Percentiles rank a stretch among this genome's conserved stretches.
phyloP scores from a whole-genome alignment of 2,113 vertebrate species.

The Rhinoderma darwinii region DNA sequence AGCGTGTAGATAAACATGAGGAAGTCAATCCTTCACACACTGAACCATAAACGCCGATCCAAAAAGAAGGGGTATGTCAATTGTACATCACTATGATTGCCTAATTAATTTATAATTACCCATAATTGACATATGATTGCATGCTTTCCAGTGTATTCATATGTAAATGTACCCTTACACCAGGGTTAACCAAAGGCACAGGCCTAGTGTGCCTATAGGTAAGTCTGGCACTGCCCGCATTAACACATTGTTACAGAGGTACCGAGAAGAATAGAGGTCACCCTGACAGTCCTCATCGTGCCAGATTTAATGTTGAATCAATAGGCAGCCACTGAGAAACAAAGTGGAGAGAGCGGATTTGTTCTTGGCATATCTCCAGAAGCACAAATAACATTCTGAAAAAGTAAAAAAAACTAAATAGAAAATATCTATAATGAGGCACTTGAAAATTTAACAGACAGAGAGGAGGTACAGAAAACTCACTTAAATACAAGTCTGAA shows the following conservation, averaged over 20 bases:
- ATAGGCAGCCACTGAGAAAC: conserved; percentile 32
- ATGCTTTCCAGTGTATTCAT: too few relatives aligned
- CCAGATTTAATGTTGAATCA: conserved; percentile 37
- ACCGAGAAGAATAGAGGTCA: neutral
- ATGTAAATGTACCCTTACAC: neutral
- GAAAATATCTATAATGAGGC: neutral
- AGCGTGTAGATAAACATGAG: too few relatives aligned
- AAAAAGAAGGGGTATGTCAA: too few relatives aligned
- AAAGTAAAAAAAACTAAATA: neutral
- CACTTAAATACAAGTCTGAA: neutral
- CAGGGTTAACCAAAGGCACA: too few relatives aligned
- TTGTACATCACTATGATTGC: neutral
- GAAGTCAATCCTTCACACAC: too few relatives aligned
- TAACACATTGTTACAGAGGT: neutral
- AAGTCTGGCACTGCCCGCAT: neutral
- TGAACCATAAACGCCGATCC: too few relatives aligned
- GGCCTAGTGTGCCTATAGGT: neutral
- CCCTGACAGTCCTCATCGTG: neutral
- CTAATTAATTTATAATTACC: neutral
- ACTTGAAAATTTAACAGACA: conserved; percentile 3
- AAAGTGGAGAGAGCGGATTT: conserved; percentile 29
- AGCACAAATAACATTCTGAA: neutral
- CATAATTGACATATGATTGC: neutral
- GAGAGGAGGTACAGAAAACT: neutral
- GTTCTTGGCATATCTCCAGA: conserved; percentile 17